Evolutionary conservation across 2,113 vertebrate genomes (phyloP), one percentile per base, ranked within the genome.

Genomic region (Suricata suricatta): DNA sequence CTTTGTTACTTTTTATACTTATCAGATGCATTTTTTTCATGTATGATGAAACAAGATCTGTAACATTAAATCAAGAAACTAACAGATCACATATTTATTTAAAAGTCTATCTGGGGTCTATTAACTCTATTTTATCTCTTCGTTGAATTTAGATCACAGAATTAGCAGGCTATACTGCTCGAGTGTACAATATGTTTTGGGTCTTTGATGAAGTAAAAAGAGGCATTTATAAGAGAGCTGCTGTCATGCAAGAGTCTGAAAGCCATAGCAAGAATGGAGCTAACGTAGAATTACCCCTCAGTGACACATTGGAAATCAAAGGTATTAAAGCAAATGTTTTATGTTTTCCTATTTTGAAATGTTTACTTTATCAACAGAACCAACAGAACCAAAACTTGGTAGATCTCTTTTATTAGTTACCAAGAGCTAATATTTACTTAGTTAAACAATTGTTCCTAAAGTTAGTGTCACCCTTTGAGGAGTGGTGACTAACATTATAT

Each of bases 181-280:
- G 99, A 21, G 99, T 99, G 47, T 99, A 99, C 98, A 99, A 99
- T 98, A 99, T 99, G 99, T 99, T 99, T 94, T 98, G 98, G 80
- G 99, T 99, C 96, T 99, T 99, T 63, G 99, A 99, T 57, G 99
- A 99, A 95, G 99, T 99, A 52, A 99, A 99, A 98, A 99, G 98
- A 96, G 99, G 99, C 25, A 98, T 99, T 98, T 99, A 99, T 98
- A 99, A 99, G 98, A 99, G 99, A 96, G 98, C 99, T 15, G 96
- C 99, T 52, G 95, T 99, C 60, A 98, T 99, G 52, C 98, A 98
- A 79, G 98, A 97, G 2, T 44, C 98, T 27, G 98, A 98, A 92
- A 98, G 88, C 44, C 98, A 95, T 9, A 98, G 98, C 96, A 99
- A 98, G 97, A 99, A 98, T 76, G 96, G 88, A 97, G 98, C 94